Percentiles rank a stretch among this genome's conserved stretches.
Evolutionary conservation across 2,797 vertebrate genomes (phyloP).

Genomic region (Sebastes melanostomus): DNA sequence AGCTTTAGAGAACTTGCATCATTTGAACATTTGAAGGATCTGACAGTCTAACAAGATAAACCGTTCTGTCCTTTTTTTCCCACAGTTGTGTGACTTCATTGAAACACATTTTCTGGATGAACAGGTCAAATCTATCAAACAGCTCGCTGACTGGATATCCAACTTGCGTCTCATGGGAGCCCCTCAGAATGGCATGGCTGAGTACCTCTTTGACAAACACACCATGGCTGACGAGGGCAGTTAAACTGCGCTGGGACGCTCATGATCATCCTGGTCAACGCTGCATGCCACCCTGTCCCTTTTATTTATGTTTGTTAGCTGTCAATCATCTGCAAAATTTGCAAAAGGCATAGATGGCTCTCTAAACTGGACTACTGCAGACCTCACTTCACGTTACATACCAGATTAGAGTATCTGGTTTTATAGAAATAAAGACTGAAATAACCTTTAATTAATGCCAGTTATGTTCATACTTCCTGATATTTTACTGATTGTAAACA

Average conservation of each 20-base stretch:
- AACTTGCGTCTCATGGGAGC: conserved; percentile 90
- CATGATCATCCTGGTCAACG: neutral
- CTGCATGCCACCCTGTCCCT: neutral
- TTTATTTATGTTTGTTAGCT: conserved; percentile 14
- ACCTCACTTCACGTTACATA: neutral
- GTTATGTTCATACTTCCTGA: neutral
- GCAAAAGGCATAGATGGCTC: neutral
- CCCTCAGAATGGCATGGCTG: conserved; percentile 88
- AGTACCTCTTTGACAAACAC: conserved; percentile 95
- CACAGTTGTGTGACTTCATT: conserved; percentile 90
- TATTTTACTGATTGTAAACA: neutral
- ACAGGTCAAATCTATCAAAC: conserved; percentile 93
- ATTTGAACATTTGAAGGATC: neutral
- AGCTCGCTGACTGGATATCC: conserved; percentile 89
- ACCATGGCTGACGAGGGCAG: conserved; percentile 80
- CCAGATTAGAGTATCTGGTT: neutral
- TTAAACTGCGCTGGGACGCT: conserved; percentile 29
- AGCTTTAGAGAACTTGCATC: no score
- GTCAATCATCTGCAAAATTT: neutral
- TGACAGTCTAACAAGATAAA: neutral
- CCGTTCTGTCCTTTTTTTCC: neutral
- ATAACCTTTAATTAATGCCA: neutral
- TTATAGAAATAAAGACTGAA: neutral
- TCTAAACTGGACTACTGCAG: neutral
- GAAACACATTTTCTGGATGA: conserved; percentile 94